Evolutionary conservation across 2,113 vertebrate genomes (phyloP), one percentile per base, ranked within the genome.

Genomic region (Ceyx melanurus): DNA sequence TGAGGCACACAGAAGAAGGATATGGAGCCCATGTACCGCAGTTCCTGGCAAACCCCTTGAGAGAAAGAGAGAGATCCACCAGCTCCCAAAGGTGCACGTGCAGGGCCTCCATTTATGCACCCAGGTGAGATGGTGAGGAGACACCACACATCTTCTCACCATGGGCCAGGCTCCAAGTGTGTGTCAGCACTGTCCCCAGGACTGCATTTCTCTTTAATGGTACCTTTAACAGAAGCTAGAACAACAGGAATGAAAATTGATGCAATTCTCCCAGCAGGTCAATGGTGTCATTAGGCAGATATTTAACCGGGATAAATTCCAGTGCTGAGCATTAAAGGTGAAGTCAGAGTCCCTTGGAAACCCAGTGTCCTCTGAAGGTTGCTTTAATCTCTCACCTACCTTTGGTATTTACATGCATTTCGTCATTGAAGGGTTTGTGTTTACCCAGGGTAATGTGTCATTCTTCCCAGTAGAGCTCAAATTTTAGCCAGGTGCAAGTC

Each of bases 271-370:
- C 56, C 82, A 91, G 56, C 68, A 75, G 76, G 80, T 65, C 80
- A 90, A 35, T 80, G 86, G 43, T 80, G 64, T 95, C 60, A 76
- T 79, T 76, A 91, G 53, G 86, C 83, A 80, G 37, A 86, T 56
- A 86, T 84, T 93, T 83, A 92, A 83, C 45, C 31, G 61, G 62
- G 78, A 48, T 48, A 88, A 74, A 84, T 86, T 88, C 79, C 66
- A 80, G 73, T 3, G 1, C 76, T 60, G 88, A 74, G 54, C 26
- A 22, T 64, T 43, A 75, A 35, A 83, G 46, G 25, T 65, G 68
- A 79, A 91, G 70, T 68, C 50, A 35, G 46, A 68, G 50, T 66
- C 62, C 48, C 22, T 1, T 8, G 2, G 11, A 84, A 82, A 79
- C 7, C 25, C 56, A 15, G 29, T 40, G 26, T 79, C 50, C 82